A percentile compares a stretch with the other conserved stretches of the same genome.
Conservation (phyloP, 30 jellyfish, hydroid and myxozoan genomes). For the Phacellophora camtschatica region DNA sequence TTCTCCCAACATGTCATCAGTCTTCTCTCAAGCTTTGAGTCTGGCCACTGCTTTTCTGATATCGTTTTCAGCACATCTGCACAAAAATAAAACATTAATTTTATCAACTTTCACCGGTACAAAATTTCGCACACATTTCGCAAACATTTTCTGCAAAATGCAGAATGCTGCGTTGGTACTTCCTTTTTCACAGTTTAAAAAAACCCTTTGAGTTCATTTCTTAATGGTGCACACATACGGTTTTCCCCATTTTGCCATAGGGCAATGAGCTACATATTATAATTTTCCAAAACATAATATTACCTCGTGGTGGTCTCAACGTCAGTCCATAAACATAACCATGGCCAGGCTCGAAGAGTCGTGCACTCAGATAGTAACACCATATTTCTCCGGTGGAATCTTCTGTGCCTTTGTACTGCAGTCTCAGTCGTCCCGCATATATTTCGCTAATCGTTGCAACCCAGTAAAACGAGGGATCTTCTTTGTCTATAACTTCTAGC, state of each 20-base stretch:
- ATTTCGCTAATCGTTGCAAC: conserved; percentile 81
- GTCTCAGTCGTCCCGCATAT: conserved; percentile 86
- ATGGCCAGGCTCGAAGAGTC: conserved; percentile 80
- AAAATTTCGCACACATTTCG: too few species aligned
- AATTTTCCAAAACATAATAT: too few species aligned
- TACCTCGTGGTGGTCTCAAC: conserved; percentile 92
- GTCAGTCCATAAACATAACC: conserved; percentile 83
- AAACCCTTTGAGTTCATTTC: too few species aligned
- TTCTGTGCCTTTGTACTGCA: conserved; percentile 89
- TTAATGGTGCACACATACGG: too few species aligned
- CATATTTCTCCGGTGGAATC: conserved; percentile 85
- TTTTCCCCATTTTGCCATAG: too few species aligned
- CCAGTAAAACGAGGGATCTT: conserved; percentile 93
- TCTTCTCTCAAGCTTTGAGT: conserved; percentile 46
- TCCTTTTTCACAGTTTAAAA: too few species aligned
- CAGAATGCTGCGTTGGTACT: too few species aligned
- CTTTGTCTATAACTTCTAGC: conserved; percentile 83
- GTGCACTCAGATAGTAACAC: conserved; percentile 76
- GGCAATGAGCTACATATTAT: too few species aligned
- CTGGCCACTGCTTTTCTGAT: conserved; percentile 62
- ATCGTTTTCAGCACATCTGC: conserved; percentile 50
- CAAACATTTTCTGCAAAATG: too few species aligned
- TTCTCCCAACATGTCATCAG: conserved; percentile 73
- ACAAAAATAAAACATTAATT: not conserved
- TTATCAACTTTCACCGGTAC: not conserved